Evolutionary conservation across 2,797 vertebrate genomes (phyloP).

Genomic region (Hippopotamyrus pictus): DNA sequence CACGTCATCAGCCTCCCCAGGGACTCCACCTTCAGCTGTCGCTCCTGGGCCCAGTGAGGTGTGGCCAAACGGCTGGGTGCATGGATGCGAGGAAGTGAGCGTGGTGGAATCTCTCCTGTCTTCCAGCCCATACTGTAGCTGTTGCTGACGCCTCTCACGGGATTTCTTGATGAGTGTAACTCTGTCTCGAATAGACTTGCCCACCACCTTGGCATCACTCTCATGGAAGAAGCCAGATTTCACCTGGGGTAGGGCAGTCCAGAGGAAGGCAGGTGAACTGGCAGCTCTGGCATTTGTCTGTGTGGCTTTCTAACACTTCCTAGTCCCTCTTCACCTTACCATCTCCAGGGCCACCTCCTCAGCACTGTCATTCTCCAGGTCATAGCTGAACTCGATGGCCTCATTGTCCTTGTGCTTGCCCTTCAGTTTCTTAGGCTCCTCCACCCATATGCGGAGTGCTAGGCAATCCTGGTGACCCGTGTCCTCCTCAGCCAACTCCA

Average conservation of each 20-base stretch:
- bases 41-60: conserved; percentile 47
- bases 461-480: conserved; percentile 69
- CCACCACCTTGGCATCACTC: conserved; percentile 88
- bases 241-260: conserved; percentile 59
- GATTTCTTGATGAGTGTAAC: conserved; percentile 81
- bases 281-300: not conserved
- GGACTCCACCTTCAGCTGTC: conserved; percentile 34
- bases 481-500: conserved; percentile 88
- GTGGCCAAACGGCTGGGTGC: conserved; percentile 49
- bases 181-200: conserved; percentile 87
- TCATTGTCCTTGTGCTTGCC: conserved; percentile 98
- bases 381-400: conserved; percentile 92
- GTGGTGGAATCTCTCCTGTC: conserved; percentile 66
- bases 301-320: not conserved
- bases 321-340: conserved; percentile 59
- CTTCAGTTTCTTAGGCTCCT: conserved; percentile 91
- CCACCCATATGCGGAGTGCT: conserved; percentile 88
- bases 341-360: conserved; percentile 92
- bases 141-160: conserved; percentile 69
- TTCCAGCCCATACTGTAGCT: conserved; percentile 51
- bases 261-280: not conserved
- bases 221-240: conserved; percentile 93
- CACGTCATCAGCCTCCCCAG: conserved; percentile 67
- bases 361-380: conserved; percentile 81
- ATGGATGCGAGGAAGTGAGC: conserved; percentile 40